A percentile compares a stretch with the other conserved stretches of the same genome.
Conservation (phyloP, 1,140 invertebrate species). For the Eciton burchellii region DNA sequence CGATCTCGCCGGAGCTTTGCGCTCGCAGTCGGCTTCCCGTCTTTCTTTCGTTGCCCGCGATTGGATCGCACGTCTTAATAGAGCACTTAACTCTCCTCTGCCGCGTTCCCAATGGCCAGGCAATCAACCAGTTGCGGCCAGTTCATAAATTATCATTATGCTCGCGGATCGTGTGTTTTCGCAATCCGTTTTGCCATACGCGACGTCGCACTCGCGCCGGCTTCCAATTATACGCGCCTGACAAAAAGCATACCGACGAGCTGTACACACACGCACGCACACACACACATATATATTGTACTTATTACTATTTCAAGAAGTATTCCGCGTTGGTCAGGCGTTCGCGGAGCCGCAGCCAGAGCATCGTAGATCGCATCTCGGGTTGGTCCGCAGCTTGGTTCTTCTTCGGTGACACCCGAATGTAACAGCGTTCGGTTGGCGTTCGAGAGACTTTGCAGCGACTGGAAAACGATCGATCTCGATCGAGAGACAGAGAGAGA, state of each 20-base stretch:
- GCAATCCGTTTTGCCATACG: neutral
- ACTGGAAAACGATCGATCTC: too few relatives aligned
- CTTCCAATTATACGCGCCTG: conserved; percentile 15
- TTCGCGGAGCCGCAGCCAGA: too few relatives aligned
- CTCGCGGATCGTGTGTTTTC: conserved; percentile 15
- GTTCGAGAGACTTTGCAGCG: too few relatives aligned
- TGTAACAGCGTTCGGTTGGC: too few relatives aligned
- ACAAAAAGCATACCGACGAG: conserved; percentile 7
- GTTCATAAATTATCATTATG: conserved; percentile 72
- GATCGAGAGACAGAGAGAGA: too few relatives aligned
- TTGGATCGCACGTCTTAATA: conserved; percentile 39
- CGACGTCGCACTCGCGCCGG: neutral
- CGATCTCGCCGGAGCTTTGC: neutral
- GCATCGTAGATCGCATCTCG: too few relatives aligned
- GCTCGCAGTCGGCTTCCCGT: neutral
- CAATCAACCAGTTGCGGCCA: conserved; percentile 61
- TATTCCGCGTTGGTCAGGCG: too few relatives aligned
- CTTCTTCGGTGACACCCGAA: too few relatives aligned
- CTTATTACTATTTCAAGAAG: neutral
- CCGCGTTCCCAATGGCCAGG: conserved; percentile 56
- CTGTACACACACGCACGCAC: too few relatives aligned
- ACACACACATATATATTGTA: neutral
- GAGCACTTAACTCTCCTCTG: conserved; percentile 58
- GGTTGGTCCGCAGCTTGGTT: too few relatives aligned
- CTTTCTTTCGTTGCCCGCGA: conserved; percentile 11